phyloP scores from a whole-genome alignment of 2,888 invertebrate species.

The Alloplasta piceator region DNA sequence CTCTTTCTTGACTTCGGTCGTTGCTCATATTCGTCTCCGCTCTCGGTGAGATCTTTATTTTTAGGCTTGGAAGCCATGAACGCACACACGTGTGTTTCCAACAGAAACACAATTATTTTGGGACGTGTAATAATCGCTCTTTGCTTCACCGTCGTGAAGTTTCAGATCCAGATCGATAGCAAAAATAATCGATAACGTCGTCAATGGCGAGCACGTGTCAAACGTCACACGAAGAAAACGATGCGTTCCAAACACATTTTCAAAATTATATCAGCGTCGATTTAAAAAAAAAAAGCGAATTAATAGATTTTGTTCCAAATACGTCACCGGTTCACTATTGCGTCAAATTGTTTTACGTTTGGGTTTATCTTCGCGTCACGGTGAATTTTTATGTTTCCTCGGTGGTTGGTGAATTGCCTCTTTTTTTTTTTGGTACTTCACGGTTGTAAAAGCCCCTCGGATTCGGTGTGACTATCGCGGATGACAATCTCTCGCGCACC shows the following conservation, averaged over 20 bases:
- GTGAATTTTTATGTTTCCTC: slow-evolving; percentile 8
- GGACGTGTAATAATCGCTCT: slow-evolving; percentile 39
- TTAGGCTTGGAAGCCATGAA: slow-evolving; percentile 64
- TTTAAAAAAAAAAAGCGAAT: neutral
- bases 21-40: slow-evolving; percentile 40
- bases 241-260: neutral
- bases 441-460: slow-evolving; percentile 41
- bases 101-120: slow-evolving; percentile 55
- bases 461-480: slow-evolving; percentile 42
- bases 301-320: neutral
- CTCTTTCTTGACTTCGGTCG: slow-evolving; percentile 46
- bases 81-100: too few species aligned
- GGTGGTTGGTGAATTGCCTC: neutral
- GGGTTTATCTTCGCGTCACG: neutral
- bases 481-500: slow-evolving; percentile 61
- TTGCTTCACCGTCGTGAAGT: slow-evolving; percentile 10
- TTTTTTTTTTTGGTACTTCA: slow-evolving; percentile 29
- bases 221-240: slow-evolving; percentile 33
- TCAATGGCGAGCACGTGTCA: slow-evolving; percentile 51
- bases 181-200: slow-evolving; percentile 31
- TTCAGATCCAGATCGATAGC: slow-evolving; percentile 9
- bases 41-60: slow-evolving; percentile 60
- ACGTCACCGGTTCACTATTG: neutral
- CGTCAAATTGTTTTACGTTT: neutral
- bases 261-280: neutral